Percentiles rank a stretch among this genome's conserved stretches.
Conservation (phyloP, 2,888 invertebrate species). For the Dynastes maya region DNA sequence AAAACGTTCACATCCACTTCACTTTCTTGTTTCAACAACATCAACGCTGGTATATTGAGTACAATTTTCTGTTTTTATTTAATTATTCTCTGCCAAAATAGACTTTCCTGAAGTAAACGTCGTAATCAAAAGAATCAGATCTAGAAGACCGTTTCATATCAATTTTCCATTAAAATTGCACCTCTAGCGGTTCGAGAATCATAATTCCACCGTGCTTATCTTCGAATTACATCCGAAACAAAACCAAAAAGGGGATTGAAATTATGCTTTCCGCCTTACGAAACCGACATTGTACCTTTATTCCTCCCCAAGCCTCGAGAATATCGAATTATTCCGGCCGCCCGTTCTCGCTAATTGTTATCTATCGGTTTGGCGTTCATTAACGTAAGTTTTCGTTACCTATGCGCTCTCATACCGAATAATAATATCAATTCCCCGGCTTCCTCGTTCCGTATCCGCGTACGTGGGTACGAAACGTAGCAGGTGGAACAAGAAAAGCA, state of each 20-base stretch:
- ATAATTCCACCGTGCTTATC: background rate
- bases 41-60: no score
- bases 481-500: no score
- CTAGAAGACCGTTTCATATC: no score
- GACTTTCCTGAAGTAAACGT: no score
- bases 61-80: no score
- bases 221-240: background rate
- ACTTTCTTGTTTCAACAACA: no score
- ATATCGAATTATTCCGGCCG: background rate
- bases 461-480: background rate
- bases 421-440: constrained; percentile 4
- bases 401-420: constrained; percentile 15
- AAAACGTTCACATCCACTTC: no score
- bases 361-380: constrained; percentile 26
- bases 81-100: no score
- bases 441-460: background rate
- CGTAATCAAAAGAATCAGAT: no score
- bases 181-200: background rate
- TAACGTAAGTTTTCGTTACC: constrained; percentile 21
- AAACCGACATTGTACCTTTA: background rate
- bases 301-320: background rate
- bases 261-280: background rate
- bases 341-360: constrained; percentile 16
- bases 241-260: background rate
- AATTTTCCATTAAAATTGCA: no score